Evolutionary conservation across 2,113 vertebrate genomes (phyloP).

Genomic region (Equus przewalskii): DNA sequence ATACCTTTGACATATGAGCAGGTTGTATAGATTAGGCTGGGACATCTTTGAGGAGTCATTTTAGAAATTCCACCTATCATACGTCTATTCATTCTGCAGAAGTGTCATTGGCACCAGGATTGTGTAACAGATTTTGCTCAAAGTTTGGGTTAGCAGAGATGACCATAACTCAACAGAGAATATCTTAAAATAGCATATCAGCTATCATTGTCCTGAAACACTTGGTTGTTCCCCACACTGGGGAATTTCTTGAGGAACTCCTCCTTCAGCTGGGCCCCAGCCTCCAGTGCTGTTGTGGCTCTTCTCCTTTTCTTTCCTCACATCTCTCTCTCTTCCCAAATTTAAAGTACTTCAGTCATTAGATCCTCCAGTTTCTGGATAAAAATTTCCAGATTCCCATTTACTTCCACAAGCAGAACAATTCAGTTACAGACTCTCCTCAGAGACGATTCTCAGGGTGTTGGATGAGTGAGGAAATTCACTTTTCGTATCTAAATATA

Average conservation of each 20-base stretch:
- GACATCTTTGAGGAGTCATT: neutral
- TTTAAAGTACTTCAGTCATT: neutral
- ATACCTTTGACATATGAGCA: neutral
- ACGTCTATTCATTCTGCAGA: neutral
- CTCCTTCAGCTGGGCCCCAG: neutral
- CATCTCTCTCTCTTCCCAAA: neutral
- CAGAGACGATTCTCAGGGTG: neutral
- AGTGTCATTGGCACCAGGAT: neutral
- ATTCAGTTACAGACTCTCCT: neutral
- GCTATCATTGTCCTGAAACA: neutral
- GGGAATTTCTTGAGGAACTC: neutral
- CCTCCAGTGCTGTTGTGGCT: neutral
- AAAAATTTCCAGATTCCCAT: neutral
- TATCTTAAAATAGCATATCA: neutral
- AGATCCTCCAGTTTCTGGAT: neutral
- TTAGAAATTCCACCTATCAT: neutral
- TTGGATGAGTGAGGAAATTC: neutral
- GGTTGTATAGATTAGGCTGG: neutral
- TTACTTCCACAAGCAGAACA: neutral
- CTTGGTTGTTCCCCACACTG: neutral
- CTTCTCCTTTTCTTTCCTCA: neutral
- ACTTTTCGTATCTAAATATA: neutral
- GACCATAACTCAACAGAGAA: neutral
- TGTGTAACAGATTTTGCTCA: neutral
- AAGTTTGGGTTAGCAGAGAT: neutral